Evolutionary conservation across 2,888 invertebrate species (phyloP), one percentile per base, ranked within the genome.

Genomic region (Drosophila picticornis): DNA sequence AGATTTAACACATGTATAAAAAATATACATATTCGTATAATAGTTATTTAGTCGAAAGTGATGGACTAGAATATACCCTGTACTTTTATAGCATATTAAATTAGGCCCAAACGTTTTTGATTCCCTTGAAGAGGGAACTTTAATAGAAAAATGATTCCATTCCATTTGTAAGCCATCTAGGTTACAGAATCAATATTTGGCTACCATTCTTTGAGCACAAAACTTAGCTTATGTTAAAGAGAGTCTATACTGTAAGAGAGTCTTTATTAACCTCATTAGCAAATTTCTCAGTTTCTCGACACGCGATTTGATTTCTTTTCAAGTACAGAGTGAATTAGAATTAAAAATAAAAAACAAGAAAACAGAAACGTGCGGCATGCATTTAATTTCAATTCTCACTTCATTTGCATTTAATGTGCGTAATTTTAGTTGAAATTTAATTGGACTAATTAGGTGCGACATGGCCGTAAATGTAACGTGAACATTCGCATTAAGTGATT

Each of bases 401-500:
- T 77, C 52, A 77, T 74, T 77, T 77, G 62, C 77, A 77, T 73
- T 77, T 77, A 77, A 71, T 74, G 56, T 27, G 55, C 29, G 70
- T 51, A 65, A 68, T 75, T 70, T 71, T 63, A 59, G 61, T 58
- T 64, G 38, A 77, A 68, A 74, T 83, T 73, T 83, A 84, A 84
- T 85, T 84, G 85, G 66, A 32, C 81, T 78, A 85, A 84, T 84
- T 84, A 78, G 75, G 67, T 75, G 85, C 65, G 75, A 81, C 77
- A 76, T 75, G 79, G 76, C 77, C 60, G 63, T 84, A 76, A 81
- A 78, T 63, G 72, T 74, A 55, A 71, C 55, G 53, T 60, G 65
- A 69, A 27, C 66, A 62, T 53, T 69, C 34, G 34, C 64, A 60
- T 77, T 76, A 80, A 77, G 72, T 73, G 80, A 81, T 78, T 75